These are phyloP conservation scores for Sebastes steindachneri DNA, from an alignment of 2,797 vertebrate species.

Conservation along the genomic window DNA sequence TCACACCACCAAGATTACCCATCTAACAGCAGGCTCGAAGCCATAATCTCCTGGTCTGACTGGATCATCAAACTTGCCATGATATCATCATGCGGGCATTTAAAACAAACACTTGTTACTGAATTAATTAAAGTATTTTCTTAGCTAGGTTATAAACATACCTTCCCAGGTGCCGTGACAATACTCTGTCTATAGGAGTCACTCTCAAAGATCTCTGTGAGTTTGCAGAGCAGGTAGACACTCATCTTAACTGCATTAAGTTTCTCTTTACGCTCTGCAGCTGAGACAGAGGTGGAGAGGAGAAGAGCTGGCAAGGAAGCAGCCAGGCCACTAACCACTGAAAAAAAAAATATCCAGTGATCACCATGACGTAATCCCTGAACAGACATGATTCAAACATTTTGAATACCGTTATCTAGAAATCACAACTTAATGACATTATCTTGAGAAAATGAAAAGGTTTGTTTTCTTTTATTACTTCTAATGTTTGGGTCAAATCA, in stretches of 20 bases:
- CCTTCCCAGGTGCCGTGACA: slow-evolving; percentile 82
- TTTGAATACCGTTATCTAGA: too few relatives aligned
- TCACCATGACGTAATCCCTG: neutral
- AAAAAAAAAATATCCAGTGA: slow-evolving; percentile 8
- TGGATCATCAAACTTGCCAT: slow-evolving; percentile 87
- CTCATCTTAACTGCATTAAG: slow-evolving; percentile 95
- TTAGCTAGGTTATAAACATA: slow-evolving; percentile 31
- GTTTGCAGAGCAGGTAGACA: slow-evolving; percentile 90
- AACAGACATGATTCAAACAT: too few relatives aligned
- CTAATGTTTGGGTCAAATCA: too few relatives aligned
- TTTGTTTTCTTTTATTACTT: too few relatives aligned
- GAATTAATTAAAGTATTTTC: neutral
- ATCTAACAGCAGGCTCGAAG: slow-evolving; percentile 76
- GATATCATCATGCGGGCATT: slow-evolving; percentile 86
- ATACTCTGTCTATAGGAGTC: slow-evolving; percentile 82
- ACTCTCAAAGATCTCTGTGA: slow-evolving; percentile 89
- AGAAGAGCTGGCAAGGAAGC: slow-evolving; percentile 86
- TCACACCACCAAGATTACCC: slow-evolving; percentile 91
- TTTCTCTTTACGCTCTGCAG: slow-evolving; percentile 84
- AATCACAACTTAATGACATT: too few relatives aligned
- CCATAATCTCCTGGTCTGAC: slow-evolving; percentile 68
- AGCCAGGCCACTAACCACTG: slow-evolving; percentile 89
- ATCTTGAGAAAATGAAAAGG: too few relatives aligned
- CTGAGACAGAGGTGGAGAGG: slow-evolving; percentile 73
- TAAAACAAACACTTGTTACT: neutral